These are phyloP conservation scores for Trichopria drosophilae DNA, from an alignment of 2,888 invertebrate species.

Conservation along the genomic window DNA sequence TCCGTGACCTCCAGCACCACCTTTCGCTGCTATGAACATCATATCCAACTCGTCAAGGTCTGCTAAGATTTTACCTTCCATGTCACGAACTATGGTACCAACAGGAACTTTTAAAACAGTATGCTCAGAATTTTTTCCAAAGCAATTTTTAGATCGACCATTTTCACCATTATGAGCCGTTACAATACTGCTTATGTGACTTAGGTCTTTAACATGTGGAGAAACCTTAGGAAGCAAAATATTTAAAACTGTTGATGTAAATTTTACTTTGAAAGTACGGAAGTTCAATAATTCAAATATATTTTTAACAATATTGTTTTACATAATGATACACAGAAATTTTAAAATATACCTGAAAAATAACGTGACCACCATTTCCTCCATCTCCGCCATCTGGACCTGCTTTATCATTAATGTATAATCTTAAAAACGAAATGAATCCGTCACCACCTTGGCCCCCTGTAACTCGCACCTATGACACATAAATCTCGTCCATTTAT, in stretches of 20 bases:
- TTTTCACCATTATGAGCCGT: slow-evolving; percentile 72
- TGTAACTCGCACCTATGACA: slow-evolving; percentile 62
- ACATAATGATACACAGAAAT: slow-evolving; percentile 6
- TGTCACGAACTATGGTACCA: slow-evolving; percentile 73
- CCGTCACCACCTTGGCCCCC: slow-evolving; percentile 96
- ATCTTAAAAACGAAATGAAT: slow-evolving; percentile 80
- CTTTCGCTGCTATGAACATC: slow-evolving; percentile 90
- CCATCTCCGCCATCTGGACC: slow-evolving; percentile 98
- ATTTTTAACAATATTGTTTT: slow-evolving; percentile 2
- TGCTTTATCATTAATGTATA: slow-evolving; percentile 82
- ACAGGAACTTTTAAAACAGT: slow-evolving; percentile 75
- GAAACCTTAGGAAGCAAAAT: slow-evolving; percentile 65
- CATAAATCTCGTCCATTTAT: no score
- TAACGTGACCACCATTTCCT: slow-evolving; percentile 92
- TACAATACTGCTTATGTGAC: slow-evolving; percentile 65
- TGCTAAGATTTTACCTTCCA: slow-evolving; percentile 65
- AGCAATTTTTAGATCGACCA: slow-evolving; percentile 76
- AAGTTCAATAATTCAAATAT: slow-evolving; percentile 7
- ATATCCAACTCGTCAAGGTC: slow-evolving; percentile 70
- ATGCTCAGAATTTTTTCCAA: slow-evolving; percentile 80
- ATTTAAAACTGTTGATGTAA: slow-evolving; percentile 22
- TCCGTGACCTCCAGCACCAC: slow-evolving; percentile 95
- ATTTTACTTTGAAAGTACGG: slow-evolving; percentile 8
- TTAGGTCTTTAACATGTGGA: slow-evolving; percentile 70
- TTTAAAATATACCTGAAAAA: slow-evolving; percentile 67